phyloP scores from a whole-genome alignment of 2,888 invertebrate genomes.

The Eucriotettix oculatus region DNA sequence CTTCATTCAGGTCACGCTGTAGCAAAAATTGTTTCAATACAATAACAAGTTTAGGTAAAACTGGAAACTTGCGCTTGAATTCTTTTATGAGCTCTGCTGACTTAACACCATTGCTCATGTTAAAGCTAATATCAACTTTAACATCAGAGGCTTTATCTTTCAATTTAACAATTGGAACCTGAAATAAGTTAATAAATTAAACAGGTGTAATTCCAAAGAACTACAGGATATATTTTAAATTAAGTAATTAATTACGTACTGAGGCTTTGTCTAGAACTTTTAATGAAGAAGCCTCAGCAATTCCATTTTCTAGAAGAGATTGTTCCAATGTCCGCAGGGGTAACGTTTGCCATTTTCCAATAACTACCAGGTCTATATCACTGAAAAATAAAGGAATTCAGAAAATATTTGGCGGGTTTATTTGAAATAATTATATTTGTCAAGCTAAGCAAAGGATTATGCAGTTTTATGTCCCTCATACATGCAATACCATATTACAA shows the following conservation, averaged over 20 bases:
- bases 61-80: constrained; percentile 75
- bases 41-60: constrained; percentile 84
- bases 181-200: not conserved
- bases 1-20: constrained; percentile 96
- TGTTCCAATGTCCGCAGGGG: constrained; percentile 84
- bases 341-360: constrained; percentile 76
- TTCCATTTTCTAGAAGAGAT: constrained; percentile 73
- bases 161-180: constrained; percentile 92
- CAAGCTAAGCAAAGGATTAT: no score
- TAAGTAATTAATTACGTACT: constrained; percentile 28
- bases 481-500: no score
- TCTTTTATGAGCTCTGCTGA: constrained; percentile 91
- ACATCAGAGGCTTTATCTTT: constrained; percentile 75
- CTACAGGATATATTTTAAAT: not conserved
- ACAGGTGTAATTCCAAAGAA: not conserved
- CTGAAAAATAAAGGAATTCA: constrained; percentile 24
- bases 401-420: no score
- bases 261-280: constrained; percentile 96
- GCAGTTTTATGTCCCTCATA: no score
- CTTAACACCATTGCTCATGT: constrained; percentile 94
- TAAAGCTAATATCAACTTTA: constrained; percentile 97
- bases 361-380: constrained; percentile 59
- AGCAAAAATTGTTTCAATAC: constrained; percentile 96
- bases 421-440: no score
- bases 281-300: constrained; percentile 77